Evolutionary conservation across 2,888 invertebrate species (phyloP).

Genomic region (Drosophila hamatofila): DNA sequence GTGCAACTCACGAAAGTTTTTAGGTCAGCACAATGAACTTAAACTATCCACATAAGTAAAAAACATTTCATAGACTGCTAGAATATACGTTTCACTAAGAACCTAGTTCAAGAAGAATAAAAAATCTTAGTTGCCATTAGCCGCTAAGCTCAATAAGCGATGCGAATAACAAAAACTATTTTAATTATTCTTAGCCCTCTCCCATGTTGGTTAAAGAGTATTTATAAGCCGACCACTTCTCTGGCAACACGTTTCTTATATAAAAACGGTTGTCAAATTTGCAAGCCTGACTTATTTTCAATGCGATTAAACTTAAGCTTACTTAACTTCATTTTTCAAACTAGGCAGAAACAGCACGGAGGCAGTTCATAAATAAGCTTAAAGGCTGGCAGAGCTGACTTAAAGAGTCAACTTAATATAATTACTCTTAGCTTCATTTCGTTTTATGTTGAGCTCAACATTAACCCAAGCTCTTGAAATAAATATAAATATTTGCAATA

Average conservation of each 20-base stretch:
- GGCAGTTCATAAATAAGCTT: neutral
- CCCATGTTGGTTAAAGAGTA: neutral
- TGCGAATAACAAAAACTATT: no score
- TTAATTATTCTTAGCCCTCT: neutral
- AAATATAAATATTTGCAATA: no score
- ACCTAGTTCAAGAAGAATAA: no score
- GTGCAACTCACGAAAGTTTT: no score
- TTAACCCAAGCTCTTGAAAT: no score
- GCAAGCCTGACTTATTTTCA: neutral
- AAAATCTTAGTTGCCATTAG: no score
- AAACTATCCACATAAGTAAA: no score
- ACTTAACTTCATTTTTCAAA: neutral
- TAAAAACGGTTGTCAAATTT: constrained; percentile 1
- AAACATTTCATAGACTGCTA: neutral
- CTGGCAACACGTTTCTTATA: neutral
- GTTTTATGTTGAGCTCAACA: no score
- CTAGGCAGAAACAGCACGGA: neutral
- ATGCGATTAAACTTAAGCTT: neutral
- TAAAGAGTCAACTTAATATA: neutral
- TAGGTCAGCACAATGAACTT: no score
- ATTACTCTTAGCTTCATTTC: neutral
- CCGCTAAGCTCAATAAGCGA: neutral
- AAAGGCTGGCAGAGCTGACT: neutral
- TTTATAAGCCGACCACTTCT: neutral
- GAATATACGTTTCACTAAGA: no score